Percentiles rank a stretch among this genome's conserved stretches.
Conservation (phyloP, 2,797 vertebrate species). For the Gambelia wislizenii region DNA sequence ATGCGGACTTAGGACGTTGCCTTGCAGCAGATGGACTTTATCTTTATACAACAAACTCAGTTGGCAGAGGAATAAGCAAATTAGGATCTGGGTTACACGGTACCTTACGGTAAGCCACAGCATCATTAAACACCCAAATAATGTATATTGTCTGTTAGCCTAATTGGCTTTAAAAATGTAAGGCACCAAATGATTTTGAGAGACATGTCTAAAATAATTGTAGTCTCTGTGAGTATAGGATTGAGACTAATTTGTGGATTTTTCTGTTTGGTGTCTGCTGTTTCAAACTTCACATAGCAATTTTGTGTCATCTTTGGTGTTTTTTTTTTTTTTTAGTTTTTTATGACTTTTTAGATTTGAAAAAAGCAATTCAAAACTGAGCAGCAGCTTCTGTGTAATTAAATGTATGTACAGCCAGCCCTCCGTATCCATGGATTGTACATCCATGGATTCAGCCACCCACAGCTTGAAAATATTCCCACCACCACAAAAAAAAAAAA, state of each 20-base stretch:
- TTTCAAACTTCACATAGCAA: background rate
- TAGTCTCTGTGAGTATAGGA: background rate
- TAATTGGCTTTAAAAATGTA: background rate
- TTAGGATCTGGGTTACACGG: conserved; percentile 97
- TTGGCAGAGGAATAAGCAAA: conserved; percentile 97
- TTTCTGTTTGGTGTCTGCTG: background rate
- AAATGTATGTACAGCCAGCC: too few species aligned
- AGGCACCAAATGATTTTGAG: background rate
- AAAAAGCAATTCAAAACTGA: background rate
- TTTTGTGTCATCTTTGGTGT: background rate
- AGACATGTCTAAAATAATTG: background rate
- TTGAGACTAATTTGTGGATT: background rate
- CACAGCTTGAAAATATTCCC: too few species aligned
- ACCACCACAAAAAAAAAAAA: too few species aligned
- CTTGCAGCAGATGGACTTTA: conserved; percentile 96
- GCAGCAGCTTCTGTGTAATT: background rate
- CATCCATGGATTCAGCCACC: too few species aligned
- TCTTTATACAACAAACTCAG: conserved; percentile 97
- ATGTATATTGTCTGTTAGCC: background rate
- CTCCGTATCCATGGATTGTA: too few species aligned
- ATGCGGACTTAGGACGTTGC: conserved; percentile 96
- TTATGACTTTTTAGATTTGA: background rate
- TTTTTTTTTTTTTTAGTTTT: background rate
- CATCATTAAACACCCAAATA: conserved; percentile 20
- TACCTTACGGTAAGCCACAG: conserved; percentile 90